Evolutionary conservation across 2,888 invertebrate species (phyloP), one percentile per base, ranked within the genome.

Genomic region (Philhelius pedissequus): DNA sequence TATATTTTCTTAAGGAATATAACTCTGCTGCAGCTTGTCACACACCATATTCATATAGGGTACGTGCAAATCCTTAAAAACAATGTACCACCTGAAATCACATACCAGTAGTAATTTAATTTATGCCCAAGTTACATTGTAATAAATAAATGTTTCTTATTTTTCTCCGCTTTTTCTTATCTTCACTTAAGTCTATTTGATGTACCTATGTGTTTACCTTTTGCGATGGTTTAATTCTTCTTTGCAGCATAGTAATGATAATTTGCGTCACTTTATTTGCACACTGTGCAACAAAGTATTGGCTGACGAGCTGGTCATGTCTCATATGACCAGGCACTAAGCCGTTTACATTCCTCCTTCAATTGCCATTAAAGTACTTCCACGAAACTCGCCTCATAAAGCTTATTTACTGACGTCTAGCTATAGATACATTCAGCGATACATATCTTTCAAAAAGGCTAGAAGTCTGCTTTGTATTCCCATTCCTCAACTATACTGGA

Each of bases 121-220:
- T 83, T 79, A 78, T 60, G 50, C 27, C 58, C 70, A 48, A 69
- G 69, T 54, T 22, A 69, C 74, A 66, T n/a, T 43, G 50, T 62
- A 73, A 77, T 82, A 82, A 82, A 77, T 83, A n/a, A n/a, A n/a
- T 54, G 18, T 20, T 22, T 13, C 5, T 18, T 1, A 11, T 38
- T 27, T 30, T 54, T 62, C 40, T 40, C n/a, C 9, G 8, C n/a
- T 35, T 38, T 15, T 52, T 52, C 15, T 40, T 58, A 48, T 50
- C 48, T 75, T 30, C 27, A 25, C 43, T 79, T 30, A 38, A 54
- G 78, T 60, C 84, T 84, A 79, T 75, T 79, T 56, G 20, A 56
- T 56, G 56, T 35, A n/a, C 13, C n/a, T n/a, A n/a, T n/a, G n/a
- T n/a, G n/a, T n/a, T n/a, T n/a, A n/a, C n/a, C 15, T 75, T 69